Evolutionary conservation across 2,888 invertebrate genomes (phyloP).

Genomic region (Crocallis elinguaria): DNA sequence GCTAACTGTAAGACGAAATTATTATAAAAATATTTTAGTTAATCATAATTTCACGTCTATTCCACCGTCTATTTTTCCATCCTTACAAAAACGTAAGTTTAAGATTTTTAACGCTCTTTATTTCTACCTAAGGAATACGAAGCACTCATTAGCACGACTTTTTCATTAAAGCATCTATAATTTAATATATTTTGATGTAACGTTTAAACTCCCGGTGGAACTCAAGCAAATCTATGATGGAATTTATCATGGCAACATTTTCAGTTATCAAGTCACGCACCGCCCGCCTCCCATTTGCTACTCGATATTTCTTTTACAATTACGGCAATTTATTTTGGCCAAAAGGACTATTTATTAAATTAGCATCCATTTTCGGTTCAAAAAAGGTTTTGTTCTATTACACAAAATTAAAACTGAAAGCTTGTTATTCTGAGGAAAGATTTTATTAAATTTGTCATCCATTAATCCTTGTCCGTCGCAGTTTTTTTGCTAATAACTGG

Average conservation of each 20-base stretch:
- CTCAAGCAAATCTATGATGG: conserved; percentile 10
- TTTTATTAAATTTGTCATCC: conserved; percentile 20
- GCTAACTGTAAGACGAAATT: too few relatives aligned
- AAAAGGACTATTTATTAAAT: conserved; percentile 59
- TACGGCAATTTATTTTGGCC: conserved; percentile 53
- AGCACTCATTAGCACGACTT: not conserved
- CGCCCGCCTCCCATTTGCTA: conserved; percentile 44
- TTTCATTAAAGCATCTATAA: not conserved
- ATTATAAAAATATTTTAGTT: too few relatives aligned
- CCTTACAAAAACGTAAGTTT: too few relatives aligned
- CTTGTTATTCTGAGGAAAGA: conserved; percentile 37
- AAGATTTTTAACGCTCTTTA: too few relatives aligned
- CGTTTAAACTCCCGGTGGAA: conserved; percentile 13
- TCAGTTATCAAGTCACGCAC: conserved; percentile 51
- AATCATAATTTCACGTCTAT: too few relatives aligned
- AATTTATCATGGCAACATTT: conserved; percentile 41
- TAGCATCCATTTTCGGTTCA: conserved; percentile 52
- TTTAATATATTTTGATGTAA: not conserved
- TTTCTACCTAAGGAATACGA: not conserved
- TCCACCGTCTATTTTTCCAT: too few relatives aligned
- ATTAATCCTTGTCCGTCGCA: conserved; percentile 10
- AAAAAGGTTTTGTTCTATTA: conserved; percentile 46
- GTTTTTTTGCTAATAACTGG: not conserved
- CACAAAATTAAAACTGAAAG: conserved; percentile 44
- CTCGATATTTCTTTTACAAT: conserved; percentile 53